Conservation (phyloP, 2,888 invertebrate species). For the Oxytorus armatus region DNA sequence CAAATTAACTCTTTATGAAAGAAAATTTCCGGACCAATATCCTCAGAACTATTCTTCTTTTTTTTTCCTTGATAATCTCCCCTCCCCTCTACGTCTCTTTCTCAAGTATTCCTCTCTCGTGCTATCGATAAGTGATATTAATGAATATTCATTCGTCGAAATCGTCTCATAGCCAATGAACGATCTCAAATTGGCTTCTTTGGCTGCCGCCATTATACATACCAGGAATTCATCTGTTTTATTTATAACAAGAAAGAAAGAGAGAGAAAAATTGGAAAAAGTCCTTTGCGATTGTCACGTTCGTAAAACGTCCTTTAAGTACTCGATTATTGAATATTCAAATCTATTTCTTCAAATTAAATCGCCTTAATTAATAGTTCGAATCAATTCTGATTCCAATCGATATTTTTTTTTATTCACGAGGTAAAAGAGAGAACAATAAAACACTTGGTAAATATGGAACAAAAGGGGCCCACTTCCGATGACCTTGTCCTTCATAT, state of each 20-base stretch:
- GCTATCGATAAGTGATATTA: slow-evolving; percentile 44
- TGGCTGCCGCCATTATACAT: slow-evolving; percentile 26
- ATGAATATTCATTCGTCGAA: slow-evolving; percentile 62
- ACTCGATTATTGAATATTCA: slow-evolving; percentile 20
- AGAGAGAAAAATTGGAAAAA: neutral
- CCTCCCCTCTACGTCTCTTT: slow-evolving; percentile 3
- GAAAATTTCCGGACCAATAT: slow-evolving; percentile 50
- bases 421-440: neutral
- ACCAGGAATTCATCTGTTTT: slow-evolving; percentile 11
- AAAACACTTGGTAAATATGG: no score
- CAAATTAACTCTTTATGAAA: slow-evolving; percentile 55
- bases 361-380: slow-evolving; percentile 1
- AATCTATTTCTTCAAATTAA: neutral
- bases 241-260: neutral
- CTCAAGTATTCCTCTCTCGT: neutral
- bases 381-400: neutral
- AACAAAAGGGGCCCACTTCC: no score
- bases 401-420: neutral
- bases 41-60: slow-evolving; percentile 31
- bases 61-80: neutral
- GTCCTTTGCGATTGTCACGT: neutral
- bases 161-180: slow-evolving; percentile 32
- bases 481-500: no score
- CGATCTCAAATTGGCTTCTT: slow-evolving; percentile 53
- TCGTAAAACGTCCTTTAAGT: neutral